Conservation (phyloP, 2,113 vertebrate genomes). For the Nannobrachium achirus region DNA sequence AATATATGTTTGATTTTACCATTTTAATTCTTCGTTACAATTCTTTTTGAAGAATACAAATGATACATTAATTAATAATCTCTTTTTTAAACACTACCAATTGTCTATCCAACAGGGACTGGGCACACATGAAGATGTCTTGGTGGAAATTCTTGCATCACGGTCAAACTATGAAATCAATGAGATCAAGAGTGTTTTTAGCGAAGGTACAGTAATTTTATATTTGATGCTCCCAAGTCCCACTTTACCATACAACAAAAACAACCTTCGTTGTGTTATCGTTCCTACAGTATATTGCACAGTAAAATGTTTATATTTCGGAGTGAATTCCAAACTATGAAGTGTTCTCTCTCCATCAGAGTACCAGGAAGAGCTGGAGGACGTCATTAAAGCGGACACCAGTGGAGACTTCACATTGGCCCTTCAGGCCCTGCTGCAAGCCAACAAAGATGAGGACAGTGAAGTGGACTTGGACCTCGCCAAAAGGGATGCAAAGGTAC, state of each 20-base stretch:
- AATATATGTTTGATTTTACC: too few relatives aligned
- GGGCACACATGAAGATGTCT: constrained; percentile 87
- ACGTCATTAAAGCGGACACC: constrained; percentile 86
- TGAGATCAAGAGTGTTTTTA: constrained; percentile 81
- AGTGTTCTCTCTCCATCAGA: constrained; percentile 62
- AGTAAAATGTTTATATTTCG: too few relatives aligned
- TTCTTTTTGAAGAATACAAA: too few relatives aligned
- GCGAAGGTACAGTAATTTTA: constrained; percentile 76
- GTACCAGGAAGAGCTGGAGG: constrained; percentile 80
- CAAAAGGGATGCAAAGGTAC: constrained; percentile 85
- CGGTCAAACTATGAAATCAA: constrained; percentile 84
- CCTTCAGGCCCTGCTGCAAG: constrained; percentile 81
- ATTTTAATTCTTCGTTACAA: too few relatives aligned
- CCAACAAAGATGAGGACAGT: constrained; percentile 73
- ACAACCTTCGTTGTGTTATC: too few relatives aligned
- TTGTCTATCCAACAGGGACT: constrained; percentile 74
- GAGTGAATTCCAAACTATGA: too few relatives aligned
- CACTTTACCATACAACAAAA: too few relatives aligned
- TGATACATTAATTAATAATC: too few relatives aligned
- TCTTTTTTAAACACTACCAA: background rate
- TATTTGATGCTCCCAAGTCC: background rate
- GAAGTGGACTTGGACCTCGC: constrained; percentile 77
- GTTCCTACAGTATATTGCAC: too few relatives aligned
- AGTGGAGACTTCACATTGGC: constrained; percentile 83
- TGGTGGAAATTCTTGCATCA: constrained; percentile 89